Evolutionary conservation across 2,113 vertebrate species (phyloP), one percentile per base, ranked within the genome.

Genomic region (Sturnira hondurensis): DNA sequence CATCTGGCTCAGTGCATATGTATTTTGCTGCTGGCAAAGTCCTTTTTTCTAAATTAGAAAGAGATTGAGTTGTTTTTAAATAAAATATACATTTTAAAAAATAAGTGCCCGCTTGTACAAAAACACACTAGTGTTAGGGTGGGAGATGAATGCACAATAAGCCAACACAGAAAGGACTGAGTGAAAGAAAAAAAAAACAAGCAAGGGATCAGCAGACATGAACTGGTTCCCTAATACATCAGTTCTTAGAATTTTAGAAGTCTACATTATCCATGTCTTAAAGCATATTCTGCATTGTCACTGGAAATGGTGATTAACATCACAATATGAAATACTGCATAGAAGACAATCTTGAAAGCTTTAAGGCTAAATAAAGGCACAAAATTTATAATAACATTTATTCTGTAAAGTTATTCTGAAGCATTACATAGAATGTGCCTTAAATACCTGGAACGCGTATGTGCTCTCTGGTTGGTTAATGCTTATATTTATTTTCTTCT

Each of bases 1-100:
- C 67, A 94, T 28, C 94, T 86, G 91, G 47, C 38, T 93, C n/a
- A 47, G 13, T 76, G 24, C 86, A 36, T 26, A 45, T 58, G 26
- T 58, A 36, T 90, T 91, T 95, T 95, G 38, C 36, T 88, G 7
- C 17, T 50, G 63, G 41, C 2, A 3, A 96, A 90, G 58, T 87
- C 5, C 45, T 80, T 89, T 91, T 91, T 74, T 20, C 52, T 67
- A 70, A 96, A 73, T 96, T 93, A 89, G 56, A 91, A 94, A 33
- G 74, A 76, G 80, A 76, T 7, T 56, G 16, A 45, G 4, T n/a
- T 74, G 52, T 73, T 93, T 68, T 33, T 2, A 5, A 90, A 96
- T 90, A 81, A 90, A 86, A 67, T 70, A 65, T 45, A 56, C 92
- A 45, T 78, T 71, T 33, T 16, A 43, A 54, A 50, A 65, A 47